phyloP scores from a whole-genome alignment of 2,888 invertebrate species.

The Ferdinandea cuprea region DNA sequence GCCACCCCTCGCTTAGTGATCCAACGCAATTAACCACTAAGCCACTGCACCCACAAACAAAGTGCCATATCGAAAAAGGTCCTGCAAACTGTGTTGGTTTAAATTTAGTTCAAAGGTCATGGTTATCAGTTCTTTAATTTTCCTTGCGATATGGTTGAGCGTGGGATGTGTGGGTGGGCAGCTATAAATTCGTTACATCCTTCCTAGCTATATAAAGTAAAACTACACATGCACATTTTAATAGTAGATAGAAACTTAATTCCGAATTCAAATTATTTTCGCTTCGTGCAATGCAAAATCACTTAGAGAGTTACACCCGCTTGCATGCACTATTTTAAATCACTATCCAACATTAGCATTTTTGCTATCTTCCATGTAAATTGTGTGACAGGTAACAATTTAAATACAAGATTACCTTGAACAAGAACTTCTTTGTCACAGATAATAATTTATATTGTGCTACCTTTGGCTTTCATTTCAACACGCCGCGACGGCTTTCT shows the following conservation, averaged over 20 bases:
- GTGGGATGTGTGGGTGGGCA: too few relatives aligned
- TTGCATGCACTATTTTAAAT: neutral
- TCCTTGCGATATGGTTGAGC: too few relatives aligned
- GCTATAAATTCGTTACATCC: neutral
- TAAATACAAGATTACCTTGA: conserved; percentile 12
- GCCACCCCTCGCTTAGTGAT: too few relatives aligned
- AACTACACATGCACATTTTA: neutral
- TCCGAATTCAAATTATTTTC: neutral
- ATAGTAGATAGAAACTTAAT: neutral
- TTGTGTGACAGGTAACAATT: conserved; percentile 3
- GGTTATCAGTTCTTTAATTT: too few relatives aligned
- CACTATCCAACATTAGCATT: conserved; percentile 2
- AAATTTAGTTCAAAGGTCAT: too few relatives aligned
- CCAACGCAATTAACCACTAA: too few relatives aligned
- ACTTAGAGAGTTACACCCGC: conserved; percentile 7
- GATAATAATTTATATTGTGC: neutral
- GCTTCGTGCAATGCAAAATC: neutral
- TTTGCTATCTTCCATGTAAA: neutral
- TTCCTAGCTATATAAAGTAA: neutral
- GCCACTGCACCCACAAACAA: too few relatives aligned
- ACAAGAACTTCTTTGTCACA: conserved; percentile 3
- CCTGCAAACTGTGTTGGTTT: too few relatives aligned
- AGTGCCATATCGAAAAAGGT: too few relatives aligned
- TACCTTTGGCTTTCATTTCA: too few relatives aligned
- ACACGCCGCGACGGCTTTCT: too few relatives aligned